Conservation (phyloP, 1,140 invertebrate genomes). For the Psilanteris sp. region DNA sequence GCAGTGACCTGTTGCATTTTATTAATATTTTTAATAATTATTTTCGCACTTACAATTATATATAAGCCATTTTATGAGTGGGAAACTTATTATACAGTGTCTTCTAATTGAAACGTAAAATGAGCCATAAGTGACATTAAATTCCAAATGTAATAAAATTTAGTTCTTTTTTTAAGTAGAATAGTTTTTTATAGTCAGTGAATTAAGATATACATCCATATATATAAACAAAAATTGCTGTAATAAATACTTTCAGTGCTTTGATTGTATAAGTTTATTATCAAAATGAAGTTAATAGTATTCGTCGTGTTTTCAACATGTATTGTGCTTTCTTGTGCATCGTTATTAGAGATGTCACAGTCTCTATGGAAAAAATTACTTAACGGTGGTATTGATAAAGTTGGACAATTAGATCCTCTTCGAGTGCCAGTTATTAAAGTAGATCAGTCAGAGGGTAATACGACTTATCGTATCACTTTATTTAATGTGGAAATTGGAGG, state of each 20-base stretch:
- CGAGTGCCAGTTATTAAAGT: constrained; percentile 74
- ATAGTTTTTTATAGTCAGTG: not conserved
- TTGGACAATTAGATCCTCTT: constrained; percentile 72
- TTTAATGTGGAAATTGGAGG: constrained; percentile 72
- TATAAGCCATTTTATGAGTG: constrained; percentile 69
- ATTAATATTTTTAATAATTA: constrained; percentile 65
- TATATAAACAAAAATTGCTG: not conserved
- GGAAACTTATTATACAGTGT: constrained; percentile 58
- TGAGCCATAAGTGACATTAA: constrained; percentile 2
- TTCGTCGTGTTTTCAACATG: constrained; percentile 30
- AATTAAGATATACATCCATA: not conserved
- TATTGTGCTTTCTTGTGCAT: constrained; percentile 22
- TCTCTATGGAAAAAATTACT: constrained; percentile 71
- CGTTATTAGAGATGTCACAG: constrained; percentile 73
- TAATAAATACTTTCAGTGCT: no score
- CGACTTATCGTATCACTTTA: constrained; percentile 74
- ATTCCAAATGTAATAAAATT: not conserved
- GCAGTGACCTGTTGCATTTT: constrained; percentile 64
- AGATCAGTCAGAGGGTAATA: constrained; percentile 75
- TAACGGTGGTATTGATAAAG: constrained; percentile 68
- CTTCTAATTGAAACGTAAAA: constrained; percentile 15
- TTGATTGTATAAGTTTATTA: no score
- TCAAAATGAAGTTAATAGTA: constrained; percentile 63
- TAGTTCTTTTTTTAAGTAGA: no score
- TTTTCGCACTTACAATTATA: constrained; percentile 60